Conservation (phyloP, 2,888 invertebrate genomes). For the Lasioglossum morio region DNA sequence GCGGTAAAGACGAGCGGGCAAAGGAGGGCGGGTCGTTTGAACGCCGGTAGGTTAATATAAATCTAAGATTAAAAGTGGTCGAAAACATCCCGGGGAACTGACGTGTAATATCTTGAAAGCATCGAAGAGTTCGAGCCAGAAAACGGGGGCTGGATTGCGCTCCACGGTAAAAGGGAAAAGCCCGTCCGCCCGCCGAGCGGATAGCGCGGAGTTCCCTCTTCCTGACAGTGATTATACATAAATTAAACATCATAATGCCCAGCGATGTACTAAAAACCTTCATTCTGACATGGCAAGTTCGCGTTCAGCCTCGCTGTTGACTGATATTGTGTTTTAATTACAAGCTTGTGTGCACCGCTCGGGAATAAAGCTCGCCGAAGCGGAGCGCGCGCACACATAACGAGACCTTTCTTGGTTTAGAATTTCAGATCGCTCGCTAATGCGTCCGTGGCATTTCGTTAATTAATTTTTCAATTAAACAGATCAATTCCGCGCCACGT, state of each 20-base stretch:
- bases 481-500: neutral
- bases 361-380: constrained; percentile 8
- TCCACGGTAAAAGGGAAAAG: neutral
- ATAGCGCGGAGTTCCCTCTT: constrained; percentile 13
- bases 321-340: constrained; percentile 50
- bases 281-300: constrained; percentile 22
- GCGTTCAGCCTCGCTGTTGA: constrained; percentile 25
- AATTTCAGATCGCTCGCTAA: constrained; percentile 9
- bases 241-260: constrained; percentile 60
- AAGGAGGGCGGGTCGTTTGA: constrained; percentile 22
- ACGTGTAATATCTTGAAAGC: constrained; percentile 71
- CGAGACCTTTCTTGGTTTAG: neutral
- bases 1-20: constrained; percentile 30
- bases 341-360: constrained; percentile 7
- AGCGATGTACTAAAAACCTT: constrained; percentile 20
- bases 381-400: neutral
- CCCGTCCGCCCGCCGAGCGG: constrained; percentile 13
- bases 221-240: constrained; percentile 55
- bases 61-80: constrained; percentile 70
- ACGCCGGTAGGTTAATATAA: constrained; percentile 63
- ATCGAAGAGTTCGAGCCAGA: constrained; percentile 47
- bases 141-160: neutral
- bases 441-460: neutral
- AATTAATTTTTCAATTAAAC: constrained; percentile 21
- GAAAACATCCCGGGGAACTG: constrained; percentile 64